Base-by-base conservation (phyloP, 2,113 vertebrate genomes). In the Stomatorhinus ivindoensis region DNA sequence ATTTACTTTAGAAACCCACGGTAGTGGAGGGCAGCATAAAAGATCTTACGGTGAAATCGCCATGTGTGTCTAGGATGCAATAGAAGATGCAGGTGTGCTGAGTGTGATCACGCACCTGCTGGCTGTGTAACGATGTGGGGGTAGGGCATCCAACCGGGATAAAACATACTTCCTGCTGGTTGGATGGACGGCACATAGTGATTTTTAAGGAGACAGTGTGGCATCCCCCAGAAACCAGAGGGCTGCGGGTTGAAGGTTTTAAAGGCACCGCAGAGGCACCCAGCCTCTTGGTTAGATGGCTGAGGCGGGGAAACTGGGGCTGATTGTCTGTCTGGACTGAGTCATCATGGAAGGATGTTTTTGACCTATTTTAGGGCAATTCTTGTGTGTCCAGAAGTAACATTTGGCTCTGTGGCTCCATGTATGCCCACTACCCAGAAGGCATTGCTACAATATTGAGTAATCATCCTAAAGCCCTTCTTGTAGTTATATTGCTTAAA, bases 381-480 rank as follows among this genome's bases (percentile, higher is more conserved):
- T 86, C 84, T 8, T 13, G 11, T 86, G 27, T 53, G 85, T 86
- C 85, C 85, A 86, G 48, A n/a, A 86, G 85, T 86, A 86, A 53
- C 46, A 47, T 86, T 86, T 86, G 46, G 44, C n/a, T n/a, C n/a
- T 27, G 24, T 50, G 15, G n/a, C 46, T 51, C n/a, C 0, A 2
- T 47, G 46, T 86, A 86, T 51, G n/a, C 85, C 85, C n/a, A 86
- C 47, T 17, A 53, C 48, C 31, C 48, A 35, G 50, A 46, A 51
- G 9, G 47, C 48, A 86, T 50, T 53, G 13, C 85, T 86, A 17
- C 55, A 88, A 51, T 47, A 46, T 4, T 2, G 27, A 85, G 24
- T 44, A 10, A 83, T 39, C 61, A 82, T 8, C 11, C 31, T 44
- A 82, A 46, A 24, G 42, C 19, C 8, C 19, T 83, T n/a, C 15